These are phyloP conservation scores for Salminus brasiliensis DNA, from an alignment of 2,113 vertebrate genomes.

Conservation along the genomic window DNA sequence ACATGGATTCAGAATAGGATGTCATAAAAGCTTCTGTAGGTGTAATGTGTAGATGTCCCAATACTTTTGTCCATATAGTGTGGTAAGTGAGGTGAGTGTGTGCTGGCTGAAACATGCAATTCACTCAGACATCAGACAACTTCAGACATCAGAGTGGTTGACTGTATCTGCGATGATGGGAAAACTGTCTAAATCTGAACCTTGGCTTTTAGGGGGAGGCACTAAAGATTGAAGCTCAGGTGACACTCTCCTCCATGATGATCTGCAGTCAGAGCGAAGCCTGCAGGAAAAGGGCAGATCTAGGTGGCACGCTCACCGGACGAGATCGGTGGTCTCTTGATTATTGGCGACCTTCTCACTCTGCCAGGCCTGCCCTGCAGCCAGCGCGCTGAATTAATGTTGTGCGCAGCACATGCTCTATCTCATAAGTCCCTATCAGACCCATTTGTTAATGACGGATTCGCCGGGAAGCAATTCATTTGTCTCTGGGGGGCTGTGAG, in stretches of 20 bases:
- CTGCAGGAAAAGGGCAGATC: conserved; percentile 18
- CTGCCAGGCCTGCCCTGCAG: conserved; percentile 19
- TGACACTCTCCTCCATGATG: background rate
- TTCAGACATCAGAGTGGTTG: too few species aligned
- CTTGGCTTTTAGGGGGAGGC: too few species aligned
- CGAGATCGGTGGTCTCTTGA: conserved; percentile 49
- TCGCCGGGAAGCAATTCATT: conserved; percentile 20
- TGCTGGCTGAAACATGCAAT: too few species aligned
- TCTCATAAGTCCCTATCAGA: conserved; percentile 48
- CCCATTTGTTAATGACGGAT: conserved; percentile 50
- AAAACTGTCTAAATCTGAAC: too few species aligned
- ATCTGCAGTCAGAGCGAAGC: background rate
- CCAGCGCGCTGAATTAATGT: conserved; percentile 42
- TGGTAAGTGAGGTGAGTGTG: too few species aligned
- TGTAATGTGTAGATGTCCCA: too few species aligned
- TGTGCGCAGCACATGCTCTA: conserved; percentile 26
- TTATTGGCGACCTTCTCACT: conserved; percentile 47
- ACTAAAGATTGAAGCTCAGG: background rate
- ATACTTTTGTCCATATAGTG: too few species aligned
- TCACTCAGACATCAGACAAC: too few species aligned
- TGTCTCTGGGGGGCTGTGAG: conserved; percentile 30
- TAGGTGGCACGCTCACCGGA: conserved; percentile 41
- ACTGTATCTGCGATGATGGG: too few species aligned
- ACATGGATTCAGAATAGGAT: too few species aligned
- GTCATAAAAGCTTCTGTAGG: too few species aligned